Conservation (phyloP, 2,113 vertebrate species). For the Dromas ardeola region DNA sequence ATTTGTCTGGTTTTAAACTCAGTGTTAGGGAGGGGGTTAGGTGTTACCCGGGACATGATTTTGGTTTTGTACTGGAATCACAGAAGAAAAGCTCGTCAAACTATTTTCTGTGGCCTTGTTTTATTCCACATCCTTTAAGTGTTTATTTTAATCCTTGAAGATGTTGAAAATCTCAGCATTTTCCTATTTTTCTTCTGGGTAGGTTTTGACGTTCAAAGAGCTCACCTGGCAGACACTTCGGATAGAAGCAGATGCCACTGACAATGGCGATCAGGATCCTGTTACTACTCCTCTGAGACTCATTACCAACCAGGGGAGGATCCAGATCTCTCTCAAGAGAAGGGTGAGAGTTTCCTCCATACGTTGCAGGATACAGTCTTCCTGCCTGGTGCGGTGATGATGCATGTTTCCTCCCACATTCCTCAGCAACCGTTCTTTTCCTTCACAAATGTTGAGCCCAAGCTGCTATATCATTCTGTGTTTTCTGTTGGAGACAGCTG, state of each 20-base stretch:
- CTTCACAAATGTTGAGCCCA: neutral
- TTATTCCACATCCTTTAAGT: neutral
- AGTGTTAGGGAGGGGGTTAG: neutral
- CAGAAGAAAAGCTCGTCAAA: neutral
- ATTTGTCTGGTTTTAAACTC: neutral
- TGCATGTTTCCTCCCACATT: neutral
- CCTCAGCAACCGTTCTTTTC: neutral
- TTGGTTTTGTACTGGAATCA: neutral
- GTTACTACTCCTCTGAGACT: constrained; percentile 91
- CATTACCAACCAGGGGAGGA: constrained; percentile 95
- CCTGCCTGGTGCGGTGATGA: neutral
- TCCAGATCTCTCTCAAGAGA: constrained; percentile 94
- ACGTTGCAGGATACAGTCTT: neutral
- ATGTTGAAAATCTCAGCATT: neutral
- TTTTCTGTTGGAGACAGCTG: constrained; percentile 11
- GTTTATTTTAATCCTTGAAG: neutral
- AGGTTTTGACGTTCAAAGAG: constrained; percentile 98
- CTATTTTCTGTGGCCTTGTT: neutral
- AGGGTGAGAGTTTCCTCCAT: constrained; percentile 77
- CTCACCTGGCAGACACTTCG: constrained; percentile 97
- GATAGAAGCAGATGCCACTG: constrained; percentile 94
- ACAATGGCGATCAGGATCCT: constrained; percentile 88
- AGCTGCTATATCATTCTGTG: neutral
- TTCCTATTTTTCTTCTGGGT: neutral
- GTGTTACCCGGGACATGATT: neutral